Evolutionary conservation across 2,113 vertebrate genomes (phyloP).

Genomic region (Agelaius phoeniceus): DNA sequence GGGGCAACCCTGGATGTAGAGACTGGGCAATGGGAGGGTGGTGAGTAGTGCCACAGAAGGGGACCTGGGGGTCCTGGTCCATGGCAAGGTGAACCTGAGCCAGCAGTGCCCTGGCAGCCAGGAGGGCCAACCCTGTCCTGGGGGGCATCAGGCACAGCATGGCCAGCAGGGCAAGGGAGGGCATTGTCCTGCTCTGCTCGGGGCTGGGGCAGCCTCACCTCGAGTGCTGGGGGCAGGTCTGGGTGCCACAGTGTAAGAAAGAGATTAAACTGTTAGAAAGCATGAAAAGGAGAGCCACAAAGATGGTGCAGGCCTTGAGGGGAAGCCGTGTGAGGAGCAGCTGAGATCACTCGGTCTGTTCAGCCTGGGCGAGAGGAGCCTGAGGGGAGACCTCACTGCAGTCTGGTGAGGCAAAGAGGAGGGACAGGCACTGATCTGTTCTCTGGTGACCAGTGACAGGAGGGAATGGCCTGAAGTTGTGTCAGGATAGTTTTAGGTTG

Average conservation of each 20-base stretch:
- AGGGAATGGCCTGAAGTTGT: not conserved
- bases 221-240: not conserved
- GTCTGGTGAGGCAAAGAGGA: not conserved
- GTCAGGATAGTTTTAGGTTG: not conserved
- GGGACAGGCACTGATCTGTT: not conserved
- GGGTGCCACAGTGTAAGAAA: not conserved
- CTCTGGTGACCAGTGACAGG: not conserved
- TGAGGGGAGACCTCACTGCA: not conserved
- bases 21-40: not conserved
- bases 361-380: not conserved
- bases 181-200: not conserved
- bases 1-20: not conserved
- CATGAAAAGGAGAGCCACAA: not conserved
- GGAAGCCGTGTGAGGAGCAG: not conserved
- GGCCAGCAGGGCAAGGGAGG: not conserved
- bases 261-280: not conserved
- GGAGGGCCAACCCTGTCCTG: not conserved
- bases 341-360: not conserved
- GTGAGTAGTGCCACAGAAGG: too few relatives aligned
- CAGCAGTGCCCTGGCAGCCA: not conserved
- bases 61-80: not conserved
- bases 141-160: not conserved
- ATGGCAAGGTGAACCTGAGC: not conserved
- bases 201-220: fast-evolving
- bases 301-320: not conserved